Evolutionary conservation across 1,140 invertebrate genomes (phyloP).

Genomic region (Trichomalopsis sarcophagae): DNA sequence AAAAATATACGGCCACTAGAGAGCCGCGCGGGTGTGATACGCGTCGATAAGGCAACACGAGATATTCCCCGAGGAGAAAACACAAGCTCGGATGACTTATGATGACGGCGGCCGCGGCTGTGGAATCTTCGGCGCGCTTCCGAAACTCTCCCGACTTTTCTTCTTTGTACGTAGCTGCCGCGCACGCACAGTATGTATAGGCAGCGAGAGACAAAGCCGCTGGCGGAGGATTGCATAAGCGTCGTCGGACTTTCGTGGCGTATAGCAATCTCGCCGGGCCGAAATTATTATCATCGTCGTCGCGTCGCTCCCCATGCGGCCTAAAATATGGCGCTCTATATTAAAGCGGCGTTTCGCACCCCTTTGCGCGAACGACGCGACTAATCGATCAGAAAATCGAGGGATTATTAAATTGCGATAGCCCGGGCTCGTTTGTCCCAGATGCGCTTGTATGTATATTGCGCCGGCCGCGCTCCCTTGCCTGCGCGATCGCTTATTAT

Average conservation of each 20-base stretch:
- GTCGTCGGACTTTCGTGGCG: slow-evolving; percentile 4
- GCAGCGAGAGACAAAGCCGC: background rate
- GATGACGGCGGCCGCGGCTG: background rate
- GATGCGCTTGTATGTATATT: slow-evolving; percentile 32
- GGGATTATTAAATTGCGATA: slow-evolving; percentile 57
- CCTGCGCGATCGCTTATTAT: slow-evolving; percentile 20
- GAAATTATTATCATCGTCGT: slow-evolving; percentile 9
- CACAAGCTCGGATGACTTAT: slow-evolving; percentile 28
- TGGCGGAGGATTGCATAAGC: background rate
- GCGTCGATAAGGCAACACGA: slow-evolving; percentile 3
- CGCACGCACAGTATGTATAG: background rate
- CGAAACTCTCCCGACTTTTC: slow-evolving; percentile 15
- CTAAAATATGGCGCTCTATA: slow-evolving; percentile 37
- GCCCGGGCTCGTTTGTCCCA: slow-evolving; percentile 39
- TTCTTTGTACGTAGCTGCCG: background rate
- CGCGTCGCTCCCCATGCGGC: background rate
- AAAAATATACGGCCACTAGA: slow-evolving; percentile 1
- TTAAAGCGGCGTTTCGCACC: slow-evolving; percentile 34
- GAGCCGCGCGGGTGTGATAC: background rate
- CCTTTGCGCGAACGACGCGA: background rate
- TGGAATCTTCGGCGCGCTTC: background rate
- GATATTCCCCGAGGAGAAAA: slow-evolving; percentile 6
- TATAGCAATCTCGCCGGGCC: background rate
- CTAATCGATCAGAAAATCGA: slow-evolving; percentile 59
- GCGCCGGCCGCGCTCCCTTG: background rate